Base-by-base conservation (phyloP, 2,113 vertebrate genomes). In the Gobius niger region DNA sequence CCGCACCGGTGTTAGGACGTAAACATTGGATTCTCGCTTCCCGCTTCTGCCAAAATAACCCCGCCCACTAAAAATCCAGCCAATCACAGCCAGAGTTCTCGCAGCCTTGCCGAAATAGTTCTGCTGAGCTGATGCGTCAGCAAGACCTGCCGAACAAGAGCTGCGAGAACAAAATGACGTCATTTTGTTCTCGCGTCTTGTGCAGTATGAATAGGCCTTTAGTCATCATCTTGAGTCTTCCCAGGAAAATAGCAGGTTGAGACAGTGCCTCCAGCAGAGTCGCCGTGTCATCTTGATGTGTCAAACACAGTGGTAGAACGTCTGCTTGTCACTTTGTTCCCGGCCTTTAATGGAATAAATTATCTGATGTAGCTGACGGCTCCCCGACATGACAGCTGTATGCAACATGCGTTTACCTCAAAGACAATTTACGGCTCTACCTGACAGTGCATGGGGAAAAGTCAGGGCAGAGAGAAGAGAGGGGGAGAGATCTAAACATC, bases 281-380 rank as follows among this genome's bases (percentile, higher is more conserved):
- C 65, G 44, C 75, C 76, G 66, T 71, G 67, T 86, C 78, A 83
- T 82, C 61, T 62, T 68, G 70, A 80, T 75, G 67, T 67, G 67
- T 79, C 51, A 60, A 56, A 68, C 52, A 9, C 52, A 24, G 52
- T 54, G 18, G 52, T 54, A 54, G 16, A 77, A 86, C 66, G 78
- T 80, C 73, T 80, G 68, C 74, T 65, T 76, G 68, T 85, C 82
- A 82, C 7, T 52, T 64, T 65, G 65, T 82, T 72, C 73, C 63
- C 46, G 52, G 12, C 41, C 41, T 82, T 82, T 83, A 82, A 86
- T 89, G 63, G 81, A 85, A 87, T 86, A 76, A 77, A 81, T 87
- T 67, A 82, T 77, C 69, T 72, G 47, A 44, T 53, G 11, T 1
- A 7, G 53, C 49, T 78, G 80, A 83, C 82, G 71, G 75, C 73